These are phyloP conservation scores for Chrysemys picta DNA, from an alignment of 2,113 vertebrate species.

Conservation along the genomic window DNA sequence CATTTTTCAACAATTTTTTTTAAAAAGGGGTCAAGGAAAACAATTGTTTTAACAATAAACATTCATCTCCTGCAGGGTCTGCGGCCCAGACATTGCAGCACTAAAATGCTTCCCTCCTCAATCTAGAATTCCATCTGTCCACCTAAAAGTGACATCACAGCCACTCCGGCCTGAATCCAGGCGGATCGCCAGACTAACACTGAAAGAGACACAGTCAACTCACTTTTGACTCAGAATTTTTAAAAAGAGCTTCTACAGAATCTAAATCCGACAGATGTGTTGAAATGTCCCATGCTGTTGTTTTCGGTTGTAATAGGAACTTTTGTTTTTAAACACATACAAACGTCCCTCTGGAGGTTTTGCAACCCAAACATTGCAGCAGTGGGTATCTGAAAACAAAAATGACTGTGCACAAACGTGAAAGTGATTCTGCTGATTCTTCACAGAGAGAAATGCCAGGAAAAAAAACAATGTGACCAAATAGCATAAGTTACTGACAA, in stretches of 20 bases:
- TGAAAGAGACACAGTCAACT: background rate
- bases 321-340: background rate
- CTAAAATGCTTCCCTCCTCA: background rate
- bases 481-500: background rate
- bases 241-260: background rate
- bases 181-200: background rate
- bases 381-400: background rate
- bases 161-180: background rate
- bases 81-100: too few species aligned
- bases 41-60: background rate
- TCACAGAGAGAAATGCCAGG: background rate
- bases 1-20: background rate
- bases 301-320: background rate
- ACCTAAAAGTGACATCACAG: background rate
- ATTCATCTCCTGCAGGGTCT: background rate
- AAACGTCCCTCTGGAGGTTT: background rate
- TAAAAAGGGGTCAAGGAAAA: background rate
- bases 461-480: background rate
- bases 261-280: background rate
- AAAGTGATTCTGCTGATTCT: background rate
- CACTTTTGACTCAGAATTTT: background rate
- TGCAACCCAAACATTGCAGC: background rate
- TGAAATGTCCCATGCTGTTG: background rate
- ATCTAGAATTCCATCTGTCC: background rate
- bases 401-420: background rate